phyloP scores from a whole-genome alignment of 2,888 invertebrate genomes.

The Ophion slaviceki region DNA sequence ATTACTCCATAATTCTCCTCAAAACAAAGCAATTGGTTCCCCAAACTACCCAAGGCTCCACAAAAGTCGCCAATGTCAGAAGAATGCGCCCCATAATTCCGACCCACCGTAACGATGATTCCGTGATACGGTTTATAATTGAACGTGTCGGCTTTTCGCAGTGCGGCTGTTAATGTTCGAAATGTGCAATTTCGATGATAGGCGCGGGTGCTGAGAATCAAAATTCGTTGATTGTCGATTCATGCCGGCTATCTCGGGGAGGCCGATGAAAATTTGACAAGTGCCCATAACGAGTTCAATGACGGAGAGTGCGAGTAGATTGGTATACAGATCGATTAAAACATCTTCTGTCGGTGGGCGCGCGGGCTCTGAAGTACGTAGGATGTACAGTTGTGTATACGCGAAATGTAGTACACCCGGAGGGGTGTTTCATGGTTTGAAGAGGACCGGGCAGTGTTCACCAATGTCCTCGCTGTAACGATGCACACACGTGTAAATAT shows the following conservation, averaged over 20 bases:
- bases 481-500: neutral
- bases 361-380: neutral
- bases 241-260: slow-evolving; percentile 1
- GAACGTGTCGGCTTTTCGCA: neutral
- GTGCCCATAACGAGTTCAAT: slow-evolving; percentile 63
- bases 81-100: neutral
- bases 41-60: neutral
- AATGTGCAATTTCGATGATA: slow-evolving; percentile 29
- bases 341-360: slow-evolving; percentile 40
- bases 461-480: slow-evolving; percentile 48
- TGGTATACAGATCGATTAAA: slow-evolving; percentile 63
- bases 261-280: slow-evolving; percentile 61
- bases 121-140: neutral
- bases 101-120: neutral
- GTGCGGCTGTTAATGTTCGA: slow-evolving; percentile 8
- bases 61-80: neutral
- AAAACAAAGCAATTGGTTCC: neutral
- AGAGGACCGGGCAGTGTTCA: slow-evolving; percentile 35
- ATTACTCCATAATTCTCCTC: neutral
- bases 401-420: slow-evolving; percentile 18
- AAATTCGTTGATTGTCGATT: slow-evolving; percentile 60
- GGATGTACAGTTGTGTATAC: neutral
- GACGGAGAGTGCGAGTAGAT: slow-evolving; percentile 51
- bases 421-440: slow-evolving; percentile 7
- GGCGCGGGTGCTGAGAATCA: neutral